Percentiles rank a stretch among this genome's conserved stretches.
phyloP scores from a whole-genome alignment of 2,797 vertebrate genomes.

The Poliocrania exsul region DNA sequence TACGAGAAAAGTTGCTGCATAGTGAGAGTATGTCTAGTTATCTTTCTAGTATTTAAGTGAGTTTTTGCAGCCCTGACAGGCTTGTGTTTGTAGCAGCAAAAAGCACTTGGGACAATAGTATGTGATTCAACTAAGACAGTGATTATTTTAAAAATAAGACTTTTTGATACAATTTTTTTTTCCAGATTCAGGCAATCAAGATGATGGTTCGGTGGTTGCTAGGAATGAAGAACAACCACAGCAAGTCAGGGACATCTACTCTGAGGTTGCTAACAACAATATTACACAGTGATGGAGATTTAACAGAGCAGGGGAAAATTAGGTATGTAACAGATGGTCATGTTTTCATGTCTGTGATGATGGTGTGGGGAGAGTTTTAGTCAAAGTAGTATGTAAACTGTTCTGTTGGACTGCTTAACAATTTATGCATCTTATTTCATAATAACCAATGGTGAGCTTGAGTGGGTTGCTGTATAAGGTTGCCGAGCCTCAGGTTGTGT shows the following conservation, averaged over 20 bases:
- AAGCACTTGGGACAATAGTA: not conserved
- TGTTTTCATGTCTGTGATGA: not conserved
- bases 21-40: not conserved
- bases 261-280: constrained; percentile 94
- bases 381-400: not conserved
- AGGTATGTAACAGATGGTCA: constrained; percentile 79
- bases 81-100: not conserved
- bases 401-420: not conserved
- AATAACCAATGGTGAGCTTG: not conserved
- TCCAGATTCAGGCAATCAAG: constrained; percentile 96
- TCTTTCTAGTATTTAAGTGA: not conserved
- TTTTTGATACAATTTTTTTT: not conserved
- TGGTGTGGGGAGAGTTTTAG: not conserved
- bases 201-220: constrained; percentile 98
- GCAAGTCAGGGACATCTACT: constrained; percentile 96
- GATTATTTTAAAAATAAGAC: not conserved
- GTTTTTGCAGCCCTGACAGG: not conserved
- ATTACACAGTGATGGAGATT: constrained; percentile 94
- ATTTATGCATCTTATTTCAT: not conserved
- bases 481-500: not conserved
- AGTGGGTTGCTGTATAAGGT: not conserved
- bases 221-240: constrained; percentile 98
- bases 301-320: constrained; percentile 96
- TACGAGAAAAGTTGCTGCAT: not conserved
- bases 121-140: not conserved